Base-by-base conservation (phyloP, 2,797 vertebrate species). In the Sciaenops ocellatus region DNA sequence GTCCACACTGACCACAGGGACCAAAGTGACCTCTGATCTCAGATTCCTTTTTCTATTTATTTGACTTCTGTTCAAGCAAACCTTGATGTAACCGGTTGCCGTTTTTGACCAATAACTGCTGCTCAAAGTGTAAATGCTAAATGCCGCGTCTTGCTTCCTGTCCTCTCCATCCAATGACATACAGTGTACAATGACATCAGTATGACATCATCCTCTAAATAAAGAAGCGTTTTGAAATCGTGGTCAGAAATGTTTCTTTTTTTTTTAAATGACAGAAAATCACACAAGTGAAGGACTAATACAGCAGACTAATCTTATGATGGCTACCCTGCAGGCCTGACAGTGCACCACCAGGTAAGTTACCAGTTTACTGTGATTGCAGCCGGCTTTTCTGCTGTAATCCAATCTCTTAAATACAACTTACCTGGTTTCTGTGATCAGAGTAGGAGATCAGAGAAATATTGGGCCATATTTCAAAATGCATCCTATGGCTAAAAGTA, bases 201-300 rank as follows among this genome's bases (percentile, higher is more conserved):
- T 76, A 69, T 63, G 78, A 69, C 70, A 76, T 83, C 74, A 56
- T 81, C 73, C 70, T 86, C 73, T 50, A 64, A 90, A 89, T 90
- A 92, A 92, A 92, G 68, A 87, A 69, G 75, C 51, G 34, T 90
- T 88, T 87, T 75, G 42, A 87, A 88, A 38, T 18, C 59, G 30
- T 18, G 10, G 55, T 51, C n/a, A 13, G 46, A 28, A 12, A 5
- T 60, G 22, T 51, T 48, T 28, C 5, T 42, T 16, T 47, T 16
- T 28, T 11, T 17, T 59, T 57, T 9, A 30, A 30, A 28, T 42
- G 6, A 46, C 11, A 28, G 12, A 68, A n/a, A 68, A 10, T 4
- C 1, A 17, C 30, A 54, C n/a, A 67, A 10, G 42, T 34, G 13
- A 41, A 59, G 34, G 30, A 30, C 30, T 30, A 30, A 30, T 30